These are phyloP conservation scores for Megastigmus dorsalis DNA, from an alignment of 2,888 invertebrate species.

Conservation along the genomic window DNA sequence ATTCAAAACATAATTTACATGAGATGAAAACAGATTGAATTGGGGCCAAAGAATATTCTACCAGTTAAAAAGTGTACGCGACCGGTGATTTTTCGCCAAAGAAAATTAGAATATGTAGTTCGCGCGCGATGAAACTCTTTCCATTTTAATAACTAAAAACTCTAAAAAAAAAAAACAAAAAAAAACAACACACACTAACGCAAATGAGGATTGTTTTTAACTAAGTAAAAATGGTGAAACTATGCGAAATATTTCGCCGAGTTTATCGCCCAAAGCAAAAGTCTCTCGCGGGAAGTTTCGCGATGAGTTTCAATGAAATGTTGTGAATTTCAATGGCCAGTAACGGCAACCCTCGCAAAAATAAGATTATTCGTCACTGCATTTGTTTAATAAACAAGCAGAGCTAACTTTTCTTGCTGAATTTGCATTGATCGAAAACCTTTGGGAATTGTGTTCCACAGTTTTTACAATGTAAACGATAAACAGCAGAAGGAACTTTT, in stretches of 20 bases:
- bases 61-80: slow-evolving; percentile 17
- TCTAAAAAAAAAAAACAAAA: neutral
- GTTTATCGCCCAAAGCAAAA: slow-evolving; percentile 27
- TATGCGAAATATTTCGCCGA: slow-evolving; percentile 23
- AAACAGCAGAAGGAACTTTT: too few species aligned
- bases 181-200: neutral
- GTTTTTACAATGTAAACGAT: too few species aligned
- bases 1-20: slow-evolving; percentile 49
- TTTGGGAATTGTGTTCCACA: too few species aligned
- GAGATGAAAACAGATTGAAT: slow-evolving; percentile 33
- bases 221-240: slow-evolving; percentile 40
- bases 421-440: too few species aligned
- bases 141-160: slow-evolving; percentile 3
- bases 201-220: slow-evolving; percentile 36
- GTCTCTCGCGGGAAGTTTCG: slow-evolving; percentile 22
- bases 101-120: slow-evolving; percentile 20
- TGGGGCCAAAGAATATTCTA: slow-evolving; percentile 4
- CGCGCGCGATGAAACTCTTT: neutral
- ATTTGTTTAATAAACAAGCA: too few species aligned
- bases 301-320: slow-evolving; percentile 49
- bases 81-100: slow-evolving; percentile 16
- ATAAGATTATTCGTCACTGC: too few species aligned
- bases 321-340: slow-evolving; percentile 19
- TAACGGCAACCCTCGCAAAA: too few species aligned
- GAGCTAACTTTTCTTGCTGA: too few species aligned